phyloP scores from a whole-genome alignment of 2,888 invertebrate genomes.

The Caenorhabditis sp. region DNA sequence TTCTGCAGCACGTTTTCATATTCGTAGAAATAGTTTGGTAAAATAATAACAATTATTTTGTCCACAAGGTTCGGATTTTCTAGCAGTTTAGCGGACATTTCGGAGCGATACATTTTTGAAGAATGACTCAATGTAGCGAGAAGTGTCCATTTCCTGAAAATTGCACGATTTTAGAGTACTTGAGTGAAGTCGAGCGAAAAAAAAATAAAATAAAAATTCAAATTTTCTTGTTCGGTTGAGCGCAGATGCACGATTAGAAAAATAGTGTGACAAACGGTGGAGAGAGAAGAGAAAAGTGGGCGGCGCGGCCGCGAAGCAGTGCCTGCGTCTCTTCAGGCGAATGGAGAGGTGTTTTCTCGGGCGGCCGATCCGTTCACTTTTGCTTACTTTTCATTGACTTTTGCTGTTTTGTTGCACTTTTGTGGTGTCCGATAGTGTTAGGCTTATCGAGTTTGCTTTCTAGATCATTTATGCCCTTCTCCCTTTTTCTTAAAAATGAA shows the following conservation, averaged over 20 bases:
- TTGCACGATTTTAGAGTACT: background rate
- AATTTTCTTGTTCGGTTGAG: constrained; percentile 6
- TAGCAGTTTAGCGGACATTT: constrained; percentile 22
- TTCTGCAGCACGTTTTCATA: constrained; percentile 33
- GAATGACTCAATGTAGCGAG: background rate
- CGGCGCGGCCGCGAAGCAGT: constrained; percentile 40
- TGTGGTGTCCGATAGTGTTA: background rate
- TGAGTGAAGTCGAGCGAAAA: background rate
- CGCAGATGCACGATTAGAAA: background rate
- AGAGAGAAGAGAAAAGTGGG: constrained; percentile 3
- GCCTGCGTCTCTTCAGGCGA: constrained; percentile 14
- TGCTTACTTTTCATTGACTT: constrained; percentile 1
- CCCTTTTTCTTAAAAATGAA: no score
- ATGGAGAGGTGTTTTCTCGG: constrained; percentile 19
- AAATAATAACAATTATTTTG: constrained; percentile 37
- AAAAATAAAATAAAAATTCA: constrained; percentile 4
- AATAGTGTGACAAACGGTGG: background rate
- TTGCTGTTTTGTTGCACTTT: constrained; percentile 3
- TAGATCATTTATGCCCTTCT: background rate
- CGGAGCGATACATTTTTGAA: constrained; percentile 40
- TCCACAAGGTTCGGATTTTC: constrained; percentile 37
- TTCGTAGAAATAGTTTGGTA: constrained; percentile 43
- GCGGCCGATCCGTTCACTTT: constrained; percentile 27
- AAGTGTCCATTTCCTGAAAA: background rate
- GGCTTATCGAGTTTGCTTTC: background rate